These are phyloP conservation scores for Sebastes alutus DNA, from an alignment of 2,797 vertebrate species.

Conservation along the genomic window DNA sequence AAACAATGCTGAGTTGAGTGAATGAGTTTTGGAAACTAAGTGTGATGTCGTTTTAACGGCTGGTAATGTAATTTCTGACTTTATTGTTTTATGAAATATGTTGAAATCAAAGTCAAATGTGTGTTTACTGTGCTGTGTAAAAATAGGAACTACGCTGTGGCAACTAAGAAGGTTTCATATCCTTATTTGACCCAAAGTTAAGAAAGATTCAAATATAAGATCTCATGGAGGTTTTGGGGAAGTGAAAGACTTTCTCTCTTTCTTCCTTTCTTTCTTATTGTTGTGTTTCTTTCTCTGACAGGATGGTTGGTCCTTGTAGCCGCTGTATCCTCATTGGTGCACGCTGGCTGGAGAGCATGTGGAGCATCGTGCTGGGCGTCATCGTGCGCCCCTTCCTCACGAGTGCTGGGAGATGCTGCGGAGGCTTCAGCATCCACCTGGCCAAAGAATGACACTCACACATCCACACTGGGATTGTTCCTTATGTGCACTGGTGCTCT, in stretches of 20 bases:
- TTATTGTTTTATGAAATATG: not conserved
- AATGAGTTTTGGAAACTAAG: not conserved
- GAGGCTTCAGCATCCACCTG: slow-evolving; percentile 75
- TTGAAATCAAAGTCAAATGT: not conserved
- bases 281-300: slow-evolving; percentile 42
- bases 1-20: not conserved
- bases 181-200: not conserved
- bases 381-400: slow-evolving; percentile 70
- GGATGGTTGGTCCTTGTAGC: slow-evolving; percentile 80
- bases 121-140: not conserved
- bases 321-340: slow-evolving; percentile 70
- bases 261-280: not conserved
- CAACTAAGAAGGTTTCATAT: not conserved
- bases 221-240: not conserved
- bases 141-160: not conserved
- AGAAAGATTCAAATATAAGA: not conserved
- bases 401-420: slow-evolving; percentile 76
- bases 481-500: not conserved
- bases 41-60: not conserved
- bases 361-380: slow-evolving; percentile 74
- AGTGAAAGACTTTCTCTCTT: not conserved
- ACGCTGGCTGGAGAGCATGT: slow-evolving; percentile 77
- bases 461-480: not conserved
- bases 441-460: slow-evolving; percentile 69
- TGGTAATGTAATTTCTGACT: not conserved